Percentiles rank a stretch among this genome's conserved stretches.
phyloP scores from a whole-genome alignment of 2,113 vertebrate species.

The Clarias macrocephalus region DNA sequence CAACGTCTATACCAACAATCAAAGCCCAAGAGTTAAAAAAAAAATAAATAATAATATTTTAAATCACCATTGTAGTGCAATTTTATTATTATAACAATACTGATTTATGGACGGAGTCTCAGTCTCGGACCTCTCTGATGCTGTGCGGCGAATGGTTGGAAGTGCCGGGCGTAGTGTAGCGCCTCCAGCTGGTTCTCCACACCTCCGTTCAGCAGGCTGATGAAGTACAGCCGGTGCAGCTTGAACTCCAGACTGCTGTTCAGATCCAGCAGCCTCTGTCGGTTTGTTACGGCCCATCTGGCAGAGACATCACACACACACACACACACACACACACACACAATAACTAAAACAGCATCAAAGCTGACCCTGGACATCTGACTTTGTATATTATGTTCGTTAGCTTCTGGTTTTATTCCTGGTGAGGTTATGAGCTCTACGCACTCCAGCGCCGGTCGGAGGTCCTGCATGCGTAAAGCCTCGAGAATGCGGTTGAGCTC shows the following conservation, averaged over 20 bases:
- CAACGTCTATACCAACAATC: too few species aligned
- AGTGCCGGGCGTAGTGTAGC: conserved; percentile 84
- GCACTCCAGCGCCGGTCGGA: conserved; percentile 84
- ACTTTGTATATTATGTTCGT: background rate
- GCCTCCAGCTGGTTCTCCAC: conserved; percentile 84
- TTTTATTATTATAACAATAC: too few species aligned
- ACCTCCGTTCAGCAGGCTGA: conserved; percentile 82
- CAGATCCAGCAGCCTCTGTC: conserved; percentile 83
- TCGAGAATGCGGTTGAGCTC: conserved; percentile 87
- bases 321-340: background rate
- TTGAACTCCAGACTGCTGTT: conserved; percentile 90
- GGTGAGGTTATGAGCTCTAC: conserved; percentile 33
- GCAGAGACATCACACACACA: conserved; percentile 1
- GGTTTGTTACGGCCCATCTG: conserved; percentile 85
- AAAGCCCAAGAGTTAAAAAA: too few species aligned
- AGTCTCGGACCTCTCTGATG: conserved; percentile 80
- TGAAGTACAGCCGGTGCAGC: conserved; percentile 86
- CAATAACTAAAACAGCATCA: background rate
- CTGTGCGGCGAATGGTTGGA: conserved; percentile 85
- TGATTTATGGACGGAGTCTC: background rate
- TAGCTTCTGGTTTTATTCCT: too few species aligned
- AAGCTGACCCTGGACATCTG: background rate
- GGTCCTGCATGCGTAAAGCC: conserved; percentile 84
- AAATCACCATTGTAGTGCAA: too few species aligned
- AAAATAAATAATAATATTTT: too few species aligned